Evolutionary conservation across 1,140 invertebrate genomes (phyloP), one percentile per base, ranked within the genome.

Genomic region (Whitmania pigra): DNA sequence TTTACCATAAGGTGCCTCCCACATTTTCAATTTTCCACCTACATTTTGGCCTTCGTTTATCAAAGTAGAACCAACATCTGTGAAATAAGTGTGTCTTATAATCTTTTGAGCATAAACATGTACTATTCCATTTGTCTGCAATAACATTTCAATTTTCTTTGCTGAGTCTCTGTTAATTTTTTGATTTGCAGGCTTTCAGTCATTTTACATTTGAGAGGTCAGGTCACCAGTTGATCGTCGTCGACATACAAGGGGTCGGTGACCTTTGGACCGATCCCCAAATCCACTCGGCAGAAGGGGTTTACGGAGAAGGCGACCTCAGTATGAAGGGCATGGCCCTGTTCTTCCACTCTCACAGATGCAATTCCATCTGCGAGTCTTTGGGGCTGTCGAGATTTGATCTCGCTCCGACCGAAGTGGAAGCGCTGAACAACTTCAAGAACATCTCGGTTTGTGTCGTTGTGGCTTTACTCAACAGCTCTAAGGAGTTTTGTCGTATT

Each of bases 161-260:
- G 6, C 6, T 6, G 31, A 36, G 31, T 36, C 31, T 36, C 13
- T 49, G 43, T 49, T 49, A 15, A 49, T 49, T 0, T 49, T 49
- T 13, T 11, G 0, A 49, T 5, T 49, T 49, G 5, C 72, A 85
- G 80, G 85, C 86, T 11, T 86, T 87, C 77, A 86, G 85, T 76
- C 86, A 87, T 76, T 87, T 87, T 76, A 87, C 86, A 4, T 87
- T 87, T 82, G 86, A 87, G 78, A 77, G 84, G 63, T 86, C 85
- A 43, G 86, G 85, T 11, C 86, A 87, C 78, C 81, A 86, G 76
- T 73, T 86, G 75, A 86, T 87, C 72, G 84, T 87, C 9, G 86
- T 87, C n/a, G 86, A 87, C 75, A 83, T 87, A 71, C 86, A 87
- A 79, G 86, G 86, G n/a, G 86, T 87, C 29, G 86, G 85, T 17